Evolutionary conservation across 2,888 invertebrate genomes (phyloP).

Genomic region (Eudemis profundana): DNA sequence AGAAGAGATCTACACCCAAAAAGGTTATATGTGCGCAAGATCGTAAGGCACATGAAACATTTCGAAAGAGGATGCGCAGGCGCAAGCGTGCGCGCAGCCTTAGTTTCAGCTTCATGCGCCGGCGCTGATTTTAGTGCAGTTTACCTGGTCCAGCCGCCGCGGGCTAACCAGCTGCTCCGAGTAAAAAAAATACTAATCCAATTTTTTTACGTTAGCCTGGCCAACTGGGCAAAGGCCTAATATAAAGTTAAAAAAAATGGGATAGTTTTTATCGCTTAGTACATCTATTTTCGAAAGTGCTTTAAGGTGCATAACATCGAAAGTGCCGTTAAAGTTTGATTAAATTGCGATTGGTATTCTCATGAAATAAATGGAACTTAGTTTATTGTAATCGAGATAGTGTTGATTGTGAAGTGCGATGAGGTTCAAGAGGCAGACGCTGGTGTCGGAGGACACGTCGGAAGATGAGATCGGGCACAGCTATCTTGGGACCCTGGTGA

Average conservation of each 20-base stretch:
- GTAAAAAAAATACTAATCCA: not conserved
- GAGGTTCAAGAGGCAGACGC: conserved; percentile 66
- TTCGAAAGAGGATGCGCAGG: not conserved
- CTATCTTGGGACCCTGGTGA: conserved; percentile 80
- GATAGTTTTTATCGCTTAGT: not conserved
- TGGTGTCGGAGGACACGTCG: conserved; percentile 79
- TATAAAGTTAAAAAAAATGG: too few species aligned
- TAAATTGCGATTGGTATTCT: not conserved
- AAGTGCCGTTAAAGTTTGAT: too few species aligned
- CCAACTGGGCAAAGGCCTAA: too few species aligned
- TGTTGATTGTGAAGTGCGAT: conserved; percentile 53
- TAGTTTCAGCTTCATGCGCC: conserved; percentile 48
- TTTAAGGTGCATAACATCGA: too few species aligned
- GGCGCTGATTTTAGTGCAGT: conserved; percentile 47
- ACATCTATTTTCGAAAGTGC: too few species aligned
- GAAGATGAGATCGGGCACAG: conserved; percentile 81
- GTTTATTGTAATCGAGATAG: conserved; percentile 17
- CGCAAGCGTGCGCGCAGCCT: conserved; percentile 40
- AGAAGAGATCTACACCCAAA: not conserved
- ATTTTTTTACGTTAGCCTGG: too few species aligned
- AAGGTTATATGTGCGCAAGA: not conserved
- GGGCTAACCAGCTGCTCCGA: conserved; percentile 18
- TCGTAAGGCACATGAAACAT: not conserved
- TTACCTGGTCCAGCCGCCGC: conserved; percentile 58
- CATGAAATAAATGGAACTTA: conserved; percentile 13